Evolutionary conservation across 2,113 vertebrate genomes (phyloP), one percentile per base, ranked within the genome.

Genomic region (Indicator indicator): DNA sequence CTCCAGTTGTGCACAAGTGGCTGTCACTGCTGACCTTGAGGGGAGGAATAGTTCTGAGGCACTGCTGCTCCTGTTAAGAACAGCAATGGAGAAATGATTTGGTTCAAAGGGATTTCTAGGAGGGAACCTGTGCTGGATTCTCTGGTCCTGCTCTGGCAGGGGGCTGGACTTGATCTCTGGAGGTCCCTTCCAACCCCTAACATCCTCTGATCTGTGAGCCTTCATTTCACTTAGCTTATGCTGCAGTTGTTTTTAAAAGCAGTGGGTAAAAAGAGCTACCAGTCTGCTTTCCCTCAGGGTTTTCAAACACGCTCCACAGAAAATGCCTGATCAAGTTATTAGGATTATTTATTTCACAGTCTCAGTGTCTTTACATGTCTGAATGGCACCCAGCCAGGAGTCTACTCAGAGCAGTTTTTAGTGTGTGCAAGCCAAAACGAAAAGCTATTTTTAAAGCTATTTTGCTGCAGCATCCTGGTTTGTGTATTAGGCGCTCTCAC

Each of bases 321-420:
- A 95, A 89, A 89, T 90, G 21, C 28, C 64, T 86, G 88, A 95
- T 94, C 95, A 97, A 95, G 91, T 93, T 78, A 83, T 95, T 94
- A 89, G 79, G 60, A 48, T 71, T 88, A 91, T 93, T 96, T 96
- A 90, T 88, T 97, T 96, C 86, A 65, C 76, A 63, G 38, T 88
- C 46, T 89, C 44, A 9, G 52, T 94, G 92, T 62, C 83, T 94
- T 94, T 94, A 89, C 86, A 67, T 50, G 88, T 83, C 88, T 89
- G 64, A 83, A 90, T 93, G 95, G 93, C 83, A 89, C 10, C 19
- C 52, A 82, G 76, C 82, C 94, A 96, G 59, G 46, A 58, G 48
- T 73, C 62, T 93, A 50, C 38, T 94, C 69, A 71, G 48, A 89
- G 7, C 18, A 83, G 65, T 46, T 67, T 77, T 94, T 80, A 73